Evolutionary conservation across 2,113 vertebrate genomes (phyloP).

Genomic region (Nyctereutes procyonoides): DNA sequence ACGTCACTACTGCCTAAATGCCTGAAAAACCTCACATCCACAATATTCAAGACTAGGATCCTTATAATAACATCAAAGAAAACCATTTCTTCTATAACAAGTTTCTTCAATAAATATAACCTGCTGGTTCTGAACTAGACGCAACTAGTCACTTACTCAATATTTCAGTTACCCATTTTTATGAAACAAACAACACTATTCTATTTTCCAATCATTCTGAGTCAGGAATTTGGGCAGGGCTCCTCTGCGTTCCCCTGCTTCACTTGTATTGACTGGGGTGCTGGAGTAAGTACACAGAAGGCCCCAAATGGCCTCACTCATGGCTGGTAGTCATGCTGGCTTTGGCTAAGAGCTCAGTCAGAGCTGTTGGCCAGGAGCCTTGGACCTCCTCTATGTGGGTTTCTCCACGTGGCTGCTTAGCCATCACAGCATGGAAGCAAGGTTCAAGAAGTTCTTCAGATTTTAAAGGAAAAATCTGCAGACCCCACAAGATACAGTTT

Average conservation of each 20-base stretch:
- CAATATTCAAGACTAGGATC: neutral
- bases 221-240: neutral
- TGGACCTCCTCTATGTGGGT: neutral
- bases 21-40: neutral
- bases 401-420: neutral
- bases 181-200: neutral
- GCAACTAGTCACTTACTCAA: neutral
- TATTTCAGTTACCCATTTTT: neutral
- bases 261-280: too few relatives aligned
- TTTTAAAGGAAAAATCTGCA: neutral
- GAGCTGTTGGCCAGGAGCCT: neutral
- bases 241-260: neutral
- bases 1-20: neutral
- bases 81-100: neutral
- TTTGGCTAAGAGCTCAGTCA: neutral
- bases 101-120: neutral
- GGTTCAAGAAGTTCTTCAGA: neutral
- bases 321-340: neutral
- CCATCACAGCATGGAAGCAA: neutral
- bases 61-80: neutral
- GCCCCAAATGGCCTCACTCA: neutral
- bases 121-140: slow-evolving; percentile 30
- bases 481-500: neutral
- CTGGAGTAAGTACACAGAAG: neutral
- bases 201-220: neutral